Percentiles rank a stretch among this genome's conserved stretches.
These are phyloP conservation scores for Callaeas wilsoni DNA, from an alignment of 2,113 vertebrate species.

Conservation along the genomic window DNA sequence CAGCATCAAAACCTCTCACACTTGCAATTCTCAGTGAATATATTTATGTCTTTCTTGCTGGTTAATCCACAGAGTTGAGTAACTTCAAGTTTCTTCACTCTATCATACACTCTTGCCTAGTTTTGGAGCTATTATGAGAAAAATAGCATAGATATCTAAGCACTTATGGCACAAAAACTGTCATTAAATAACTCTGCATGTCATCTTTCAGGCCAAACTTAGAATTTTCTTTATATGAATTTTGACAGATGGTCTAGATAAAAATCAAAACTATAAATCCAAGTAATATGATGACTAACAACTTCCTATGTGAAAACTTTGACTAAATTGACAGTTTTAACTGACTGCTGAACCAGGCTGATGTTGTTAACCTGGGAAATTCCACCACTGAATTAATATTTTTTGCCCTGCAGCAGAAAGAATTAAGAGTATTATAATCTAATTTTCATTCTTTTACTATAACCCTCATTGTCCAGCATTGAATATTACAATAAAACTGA, in stretches of 20 bases:
- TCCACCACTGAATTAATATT: not conserved
- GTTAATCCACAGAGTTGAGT: not conserved
- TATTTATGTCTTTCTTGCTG: not conserved
- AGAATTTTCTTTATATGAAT: not conserved
- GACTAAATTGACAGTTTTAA: not conserved
- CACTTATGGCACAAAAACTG: not conserved
- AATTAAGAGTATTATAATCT: not conserved
- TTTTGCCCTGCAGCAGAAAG: not conserved
- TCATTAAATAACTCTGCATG: not conserved
- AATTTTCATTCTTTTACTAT: not conserved
- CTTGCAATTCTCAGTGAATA: not conserved
- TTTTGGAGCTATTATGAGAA: not conserved
- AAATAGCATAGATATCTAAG: not conserved
- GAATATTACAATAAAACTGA: not conserved
- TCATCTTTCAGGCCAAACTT: not conserved
- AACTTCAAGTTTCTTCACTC: not conserved
- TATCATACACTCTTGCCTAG: not conserved
- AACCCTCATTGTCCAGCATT: not conserved
- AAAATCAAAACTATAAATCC: not conserved
- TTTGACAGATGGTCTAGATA: not conserved
- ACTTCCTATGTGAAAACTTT: not conserved
- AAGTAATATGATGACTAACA: not conserved
- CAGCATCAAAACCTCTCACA: not conserved
- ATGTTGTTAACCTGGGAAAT: not conserved
- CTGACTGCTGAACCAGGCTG: rapidly evolving